Conservation (phyloP, 2,888 invertebrate species). For the Torymus tubicola region DNA sequence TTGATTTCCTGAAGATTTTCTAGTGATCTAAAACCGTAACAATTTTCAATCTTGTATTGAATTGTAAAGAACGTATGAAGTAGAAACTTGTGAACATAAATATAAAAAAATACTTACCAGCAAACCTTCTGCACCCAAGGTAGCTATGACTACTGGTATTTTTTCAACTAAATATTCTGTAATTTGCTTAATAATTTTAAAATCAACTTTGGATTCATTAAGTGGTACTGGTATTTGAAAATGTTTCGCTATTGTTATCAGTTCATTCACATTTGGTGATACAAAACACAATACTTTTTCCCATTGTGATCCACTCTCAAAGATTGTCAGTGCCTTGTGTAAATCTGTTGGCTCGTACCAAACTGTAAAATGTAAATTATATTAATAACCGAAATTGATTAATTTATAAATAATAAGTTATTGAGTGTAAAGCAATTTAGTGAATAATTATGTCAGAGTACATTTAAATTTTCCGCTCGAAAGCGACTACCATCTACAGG, state of each 20-base stretch:
- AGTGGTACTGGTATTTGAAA: conserved; percentile 72
- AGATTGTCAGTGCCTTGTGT: conserved; percentile 85
- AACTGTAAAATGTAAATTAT: conserved; percentile 80
- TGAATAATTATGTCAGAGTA: no score
- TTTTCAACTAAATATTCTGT: conserved; percentile 61
- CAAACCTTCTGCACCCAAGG: conserved; percentile 71
- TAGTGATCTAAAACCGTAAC: conserved; percentile 61
- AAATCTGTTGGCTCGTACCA: conserved; percentile 95
- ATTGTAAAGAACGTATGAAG: no score
- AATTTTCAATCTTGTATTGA: no score
- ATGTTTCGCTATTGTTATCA: conserved; percentile 82
- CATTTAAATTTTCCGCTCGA: no score
- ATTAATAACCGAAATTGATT: conserved; percentile 42
- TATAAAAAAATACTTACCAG: conserved; percentile 63
- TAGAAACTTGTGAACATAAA: background rate
- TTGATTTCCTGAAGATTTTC: conserved; percentile 60
- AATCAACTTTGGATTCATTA: conserved; percentile 53
- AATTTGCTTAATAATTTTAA: conserved; percentile 60
- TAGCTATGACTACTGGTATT: conserved; percentile 70
- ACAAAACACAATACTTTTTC: conserved; percentile 79
- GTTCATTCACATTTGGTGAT: conserved; percentile 89
- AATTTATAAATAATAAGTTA: no score
- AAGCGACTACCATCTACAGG: no score
- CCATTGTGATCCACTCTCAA: conserved; percentile 75
- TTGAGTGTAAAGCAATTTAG: no score